Conservation (phyloP, 1,140 invertebrate species). For the Plutomurus gul region DNA sequence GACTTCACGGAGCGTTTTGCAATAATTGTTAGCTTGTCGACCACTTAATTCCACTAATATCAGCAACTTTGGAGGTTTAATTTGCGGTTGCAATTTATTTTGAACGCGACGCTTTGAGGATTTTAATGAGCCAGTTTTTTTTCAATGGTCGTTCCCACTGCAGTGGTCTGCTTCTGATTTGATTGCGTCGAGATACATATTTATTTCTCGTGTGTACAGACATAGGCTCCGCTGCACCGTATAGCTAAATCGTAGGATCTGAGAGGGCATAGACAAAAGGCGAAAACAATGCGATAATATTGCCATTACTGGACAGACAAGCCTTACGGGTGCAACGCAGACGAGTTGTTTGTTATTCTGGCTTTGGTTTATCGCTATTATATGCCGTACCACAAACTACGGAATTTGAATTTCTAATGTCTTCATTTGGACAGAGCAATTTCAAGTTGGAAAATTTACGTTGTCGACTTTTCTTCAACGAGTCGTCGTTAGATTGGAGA, state of each 20-base stretch:
- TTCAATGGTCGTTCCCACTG: background rate
- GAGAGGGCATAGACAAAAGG: background rate
- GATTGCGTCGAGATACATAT: background rate
- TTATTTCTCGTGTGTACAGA: background rate
- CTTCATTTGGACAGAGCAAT: conserved; percentile 28
- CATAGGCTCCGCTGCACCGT: background rate
- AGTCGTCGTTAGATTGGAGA: background rate
- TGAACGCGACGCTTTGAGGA: conserved; percentile 16
- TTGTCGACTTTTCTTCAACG: background rate
- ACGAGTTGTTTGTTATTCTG: conserved; percentile 15
- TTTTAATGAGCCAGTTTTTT: background rate
- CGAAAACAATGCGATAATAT: conserved; percentile 27
- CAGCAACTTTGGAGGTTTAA: background rate
- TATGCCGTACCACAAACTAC: background rate
- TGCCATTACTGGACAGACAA: conserved; percentile 15
- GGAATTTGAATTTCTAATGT: conserved; percentile 24
- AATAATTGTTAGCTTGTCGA: background rate
- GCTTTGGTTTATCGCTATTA: conserved; percentile 24
- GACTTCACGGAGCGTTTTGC: too few relatives aligned
- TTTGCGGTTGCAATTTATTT: conserved; percentile 21
- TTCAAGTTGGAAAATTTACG: conserved; percentile 14
- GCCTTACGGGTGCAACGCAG: conserved; percentile 18
- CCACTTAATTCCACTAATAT: background rate
- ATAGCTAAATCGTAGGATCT: background rate
- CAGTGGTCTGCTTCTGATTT: background rate